phyloP scores from a whole-genome alignment of 2,797 vertebrate species.

The Poeciliopsis presidionis region DNA sequence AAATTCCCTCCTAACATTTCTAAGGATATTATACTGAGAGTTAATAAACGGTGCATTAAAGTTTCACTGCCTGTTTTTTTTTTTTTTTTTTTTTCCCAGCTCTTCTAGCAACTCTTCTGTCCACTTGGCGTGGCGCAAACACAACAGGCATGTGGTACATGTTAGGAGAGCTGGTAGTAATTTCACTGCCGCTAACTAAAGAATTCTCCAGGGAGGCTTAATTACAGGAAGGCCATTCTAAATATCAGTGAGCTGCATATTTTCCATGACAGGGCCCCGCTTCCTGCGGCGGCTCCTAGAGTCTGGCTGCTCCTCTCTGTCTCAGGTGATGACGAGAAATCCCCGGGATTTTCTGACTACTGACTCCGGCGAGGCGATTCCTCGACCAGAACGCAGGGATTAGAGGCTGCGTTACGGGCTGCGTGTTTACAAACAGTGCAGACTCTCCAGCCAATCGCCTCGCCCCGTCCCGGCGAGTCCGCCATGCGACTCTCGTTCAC shows the following conservation, averaged over 20 bases:
- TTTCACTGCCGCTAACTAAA: constrained; percentile 99
- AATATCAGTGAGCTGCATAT: constrained; percentile 97
- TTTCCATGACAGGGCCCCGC: constrained; percentile 91
- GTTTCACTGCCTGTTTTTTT: constrained; percentile 49
- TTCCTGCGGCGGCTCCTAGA: constrained; percentile 80
- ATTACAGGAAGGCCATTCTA: constrained; percentile 99
- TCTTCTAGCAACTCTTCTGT: constrained; percentile 70
- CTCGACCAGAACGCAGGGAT: constrained; percentile 27
- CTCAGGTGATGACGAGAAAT: constrained; percentile 60
- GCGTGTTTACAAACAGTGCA: constrained; percentile 65
- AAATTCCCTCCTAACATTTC: background rate
- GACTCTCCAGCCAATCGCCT: constrained; percentile 52
- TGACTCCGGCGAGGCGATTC: constrained; percentile 18
- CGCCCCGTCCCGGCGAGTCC: constrained; percentile 30
- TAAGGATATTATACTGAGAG: constrained; percentile 10
- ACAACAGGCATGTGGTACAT: constrained; percentile 93
- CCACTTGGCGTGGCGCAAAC: constrained; percentile 77
- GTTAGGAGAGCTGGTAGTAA: constrained; percentile 98
- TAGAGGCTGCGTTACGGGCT: constrained; percentile 44
- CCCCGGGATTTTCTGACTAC: constrained; percentile 38
- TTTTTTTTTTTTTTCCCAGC: constrained; percentile 16
- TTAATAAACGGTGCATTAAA: constrained; percentile 22
- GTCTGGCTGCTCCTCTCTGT: constrained; percentile 54
- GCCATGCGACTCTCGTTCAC: constrained; percentile 79
- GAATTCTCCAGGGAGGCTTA: constrained; percentile 98